Base-by-base conservation (phyloP, 2,888 invertebrate species). In the Megaustenia siamemsis region DNA sequence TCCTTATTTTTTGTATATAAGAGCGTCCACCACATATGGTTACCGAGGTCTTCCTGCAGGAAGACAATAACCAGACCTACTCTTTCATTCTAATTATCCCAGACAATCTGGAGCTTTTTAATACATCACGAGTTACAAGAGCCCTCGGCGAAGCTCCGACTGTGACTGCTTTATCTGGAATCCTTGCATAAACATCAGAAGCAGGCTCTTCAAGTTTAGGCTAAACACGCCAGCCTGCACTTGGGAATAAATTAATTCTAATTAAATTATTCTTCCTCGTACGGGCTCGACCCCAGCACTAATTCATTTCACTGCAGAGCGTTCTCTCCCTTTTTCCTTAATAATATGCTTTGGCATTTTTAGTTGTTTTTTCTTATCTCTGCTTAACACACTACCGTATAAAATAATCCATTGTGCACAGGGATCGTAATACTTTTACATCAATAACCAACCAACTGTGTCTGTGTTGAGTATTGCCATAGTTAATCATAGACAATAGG, bases 211-310 rank as follows among this genome's bases (percentile, higher is more conserved):
- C 28, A 18, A 32, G 66, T n/a, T 28, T 66, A 63, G 15, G 78
- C 66, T 66, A 78, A 78, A 78, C 43, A 66, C 43, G 78, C 78
- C 78, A 78, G 28, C 32, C 78, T 63, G 21, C 15, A 28, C 43
- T 35, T 4, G n/a, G 15, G n/a, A 63, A 43, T 78, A 66, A 43
- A 63, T 78, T 24, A 77, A 60, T 63, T 77, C 63, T 77, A 77
- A 77, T 77, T 77, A 77, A 53, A 75, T 53, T 53, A 40, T 60
- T 63, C 77, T 53, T 43, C 40, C 78, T 5, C 6, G 18, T 43
- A 32, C 24, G 12, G 24, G 5, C n/a, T 43, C n/a, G 32, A 28
- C 2, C 63, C 32, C 10, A 28, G 15, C 60, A 28, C 32, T 63
- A 28, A 32, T 63, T 76, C 76, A 53, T 56, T 53, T 76, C 38